Conservation (phyloP, 2,113 vertebrate species). For the Nettapus auritus region DNA sequence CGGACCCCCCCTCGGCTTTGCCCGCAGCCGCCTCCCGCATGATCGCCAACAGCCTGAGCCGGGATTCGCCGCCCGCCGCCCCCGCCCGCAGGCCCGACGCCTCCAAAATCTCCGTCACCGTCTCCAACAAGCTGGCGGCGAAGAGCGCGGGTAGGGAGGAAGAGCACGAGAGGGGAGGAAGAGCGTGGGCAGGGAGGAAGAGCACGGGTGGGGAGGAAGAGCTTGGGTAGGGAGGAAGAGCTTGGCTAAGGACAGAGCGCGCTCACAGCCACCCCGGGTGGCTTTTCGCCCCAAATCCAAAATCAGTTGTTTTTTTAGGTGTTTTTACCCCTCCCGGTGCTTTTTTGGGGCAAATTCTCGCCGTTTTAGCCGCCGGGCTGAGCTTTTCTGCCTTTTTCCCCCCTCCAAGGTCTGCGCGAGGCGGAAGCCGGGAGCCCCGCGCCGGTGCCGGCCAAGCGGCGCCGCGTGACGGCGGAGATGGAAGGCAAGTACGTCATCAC, state of each 20-base stretch:
- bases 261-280: too few species aligned
- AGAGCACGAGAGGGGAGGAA: too few species aligned
- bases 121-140: conserved; percentile 86
- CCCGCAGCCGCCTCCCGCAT: conserved; percentile 89
- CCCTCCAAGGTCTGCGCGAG: conserved; percentile 65
- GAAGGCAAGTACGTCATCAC: conserved; percentile 96
- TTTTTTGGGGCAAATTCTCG: too few species aligned
- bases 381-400: too few species aligned
- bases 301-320: too few species aligned
- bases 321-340: too few species aligned
- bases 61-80: conserved; percentile 86
- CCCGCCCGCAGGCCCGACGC: conserved; percentile 82
- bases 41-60: conserved; percentile 91
- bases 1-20: too few species aligned
- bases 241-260: too few species aligned
- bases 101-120: conserved; percentile 88
- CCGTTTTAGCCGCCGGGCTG: background rate
- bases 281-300: too few species aligned
- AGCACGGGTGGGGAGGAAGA: too few species aligned
- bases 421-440: conserved; percentile 74
- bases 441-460: conserved; percentile 76
- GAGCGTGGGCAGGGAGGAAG: background rate
- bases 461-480: conserved; percentile 93
- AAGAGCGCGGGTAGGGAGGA: conserved; percentile 81
- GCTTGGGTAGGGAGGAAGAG: too few species aligned